phyloP scores from a whole-genome alignment of 2,888 invertebrate genomes.

The Cryptus viduatorius region DNA sequence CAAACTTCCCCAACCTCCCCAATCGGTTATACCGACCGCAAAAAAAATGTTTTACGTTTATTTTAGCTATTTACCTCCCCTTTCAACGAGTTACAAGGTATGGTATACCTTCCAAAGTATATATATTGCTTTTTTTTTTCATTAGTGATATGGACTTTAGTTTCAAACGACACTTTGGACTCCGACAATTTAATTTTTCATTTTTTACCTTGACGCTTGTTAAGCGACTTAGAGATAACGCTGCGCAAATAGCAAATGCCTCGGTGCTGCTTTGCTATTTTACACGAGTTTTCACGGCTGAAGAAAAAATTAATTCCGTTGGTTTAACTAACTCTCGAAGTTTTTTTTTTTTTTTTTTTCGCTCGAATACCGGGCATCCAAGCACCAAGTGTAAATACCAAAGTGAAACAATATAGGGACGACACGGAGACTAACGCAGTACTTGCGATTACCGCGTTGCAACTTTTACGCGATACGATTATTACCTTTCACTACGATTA shows the following conservation, averaged over 20 bases:
- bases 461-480: slow-evolving; percentile 20
- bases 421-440: slow-evolving; percentile 25
- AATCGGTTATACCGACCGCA: neutral
- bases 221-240: neutral
- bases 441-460: slow-evolving; percentile 48
- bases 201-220: slow-evolving; percentile 2
- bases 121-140: neutral
- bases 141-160: neutral
- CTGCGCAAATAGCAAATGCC: neutral
- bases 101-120: slow-evolving; percentile 12
- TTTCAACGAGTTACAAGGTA: neutral
- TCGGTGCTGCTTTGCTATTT: slow-evolving; percentile 2
- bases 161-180: neutral
- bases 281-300: neutral
- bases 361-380: slow-evolving; percentile 23
- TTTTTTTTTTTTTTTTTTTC: neutral
- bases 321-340: neutral
- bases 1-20: neutral
- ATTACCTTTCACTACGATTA: slow-evolving; percentile 33
- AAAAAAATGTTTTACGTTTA: neutral
- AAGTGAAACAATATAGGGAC: slow-evolving; percentile 11
- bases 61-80: neutral
- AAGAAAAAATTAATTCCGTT: neutral
- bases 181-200: neutral
- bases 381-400: slow-evolving; percentile 23